Evolutionary conservation across 1,140 invertebrate genomes (phyloP).

Genomic region (Lepeophtheirus salmonis): DNA sequence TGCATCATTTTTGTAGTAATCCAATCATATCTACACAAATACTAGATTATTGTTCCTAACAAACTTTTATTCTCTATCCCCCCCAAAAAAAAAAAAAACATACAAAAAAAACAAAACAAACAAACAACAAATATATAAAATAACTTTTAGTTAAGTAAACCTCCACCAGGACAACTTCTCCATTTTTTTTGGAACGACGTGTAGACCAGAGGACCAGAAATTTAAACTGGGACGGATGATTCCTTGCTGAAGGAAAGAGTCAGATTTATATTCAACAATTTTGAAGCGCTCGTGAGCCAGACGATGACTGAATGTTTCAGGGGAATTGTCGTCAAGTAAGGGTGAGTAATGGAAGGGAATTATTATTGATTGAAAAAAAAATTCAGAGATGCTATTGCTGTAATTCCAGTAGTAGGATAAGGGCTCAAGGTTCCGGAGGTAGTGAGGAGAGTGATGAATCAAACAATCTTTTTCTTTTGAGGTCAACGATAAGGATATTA

Average conservation of each 20-base stretch:
- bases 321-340: neutral
- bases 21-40: too few relatives aligned
- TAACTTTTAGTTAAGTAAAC: too few relatives aligned
- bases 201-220: constrained; percentile 22
- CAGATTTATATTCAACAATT: constrained; percentile 23
- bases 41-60: too few relatives aligned
- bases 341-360: neutral
- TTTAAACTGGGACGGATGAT: constrained; percentile 21
- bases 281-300: constrained; percentile 23
- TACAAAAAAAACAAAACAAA: too few relatives aligned
- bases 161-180: constrained; percentile 27
- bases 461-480: neutral
- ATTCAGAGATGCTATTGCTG: neutral
- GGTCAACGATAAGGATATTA: constrained; percentile 9
- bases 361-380: neutral
- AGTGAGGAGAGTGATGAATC: neutral
- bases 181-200: constrained; percentile 23
- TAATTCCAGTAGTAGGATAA: neutral
- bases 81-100: too few relatives aligned
- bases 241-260: constrained; percentile 20
- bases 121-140: too few relatives aligned
- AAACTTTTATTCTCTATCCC: too few relatives aligned
- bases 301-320: constrained; percentile 19
- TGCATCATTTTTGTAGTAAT: too few relatives aligned
- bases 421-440: neutral